Evolutionary conservation across 2,797 vertebrate species (phyloP), one percentile per base, ranked within the genome.

Genomic region (Petrocephalus sullivani): DNA sequence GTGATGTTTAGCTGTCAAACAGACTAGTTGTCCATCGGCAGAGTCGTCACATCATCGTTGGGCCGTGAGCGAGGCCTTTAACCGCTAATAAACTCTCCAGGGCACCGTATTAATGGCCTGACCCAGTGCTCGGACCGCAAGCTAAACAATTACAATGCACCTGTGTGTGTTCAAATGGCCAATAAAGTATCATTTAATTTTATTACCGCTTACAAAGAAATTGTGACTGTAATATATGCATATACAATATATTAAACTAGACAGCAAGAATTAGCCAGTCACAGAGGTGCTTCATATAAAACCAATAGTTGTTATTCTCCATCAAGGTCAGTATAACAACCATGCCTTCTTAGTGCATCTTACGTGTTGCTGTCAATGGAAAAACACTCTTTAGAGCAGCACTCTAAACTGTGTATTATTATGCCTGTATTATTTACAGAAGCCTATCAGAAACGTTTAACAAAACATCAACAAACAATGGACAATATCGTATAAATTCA

Each of bases 1-100:
- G 61, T 82, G 82, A 90, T 90, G 89, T 85, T 89, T 89, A 89
- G 83, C 89, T 91, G 88, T 90, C 90, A 92, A 85, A 49, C 89
- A 86, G 87, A 90, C 84, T 90, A 91, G 91, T 91, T 91, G 86
- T 89, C 64, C 89, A 88, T 91, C 64, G 57, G 87, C 54, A 23
- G 78, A 51, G 37, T 12, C 0, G 75, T 60, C 89, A 85, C 71
- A 91, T 90, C 78, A 71, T 14, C 12, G 12, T 16, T 56, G 54
- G 12, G 14, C 54, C 12, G 12, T 56, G 54, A 16, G 54, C 3
- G 14, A 16, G 14, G 14, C 54, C 54, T 12, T 56, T 56, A 16
- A 56, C 14, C 14, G 3, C 14, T 56, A 16, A 14, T 3, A 16
- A 16, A 16, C 14, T 12, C 54, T 56, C 14, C 54, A 2, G 54